These are phyloP conservation scores for Melinaea menophilus DNA, from an alignment of 2,888 invertebrate genomes.

Conservation along the genomic window DNA sequence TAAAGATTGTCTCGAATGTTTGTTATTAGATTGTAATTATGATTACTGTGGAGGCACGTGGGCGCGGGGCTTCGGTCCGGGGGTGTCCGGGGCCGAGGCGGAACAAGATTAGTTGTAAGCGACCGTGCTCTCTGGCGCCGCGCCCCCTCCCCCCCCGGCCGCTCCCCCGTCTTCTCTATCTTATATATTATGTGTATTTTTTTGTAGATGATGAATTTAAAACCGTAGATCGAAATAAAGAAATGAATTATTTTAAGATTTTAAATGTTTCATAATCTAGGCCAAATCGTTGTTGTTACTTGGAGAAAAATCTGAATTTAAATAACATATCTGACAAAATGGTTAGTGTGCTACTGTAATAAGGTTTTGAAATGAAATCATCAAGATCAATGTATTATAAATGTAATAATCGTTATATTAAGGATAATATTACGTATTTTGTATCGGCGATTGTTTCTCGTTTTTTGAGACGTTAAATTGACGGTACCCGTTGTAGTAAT, in stretches of 20 bases:
- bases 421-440: slow-evolving; percentile 75
- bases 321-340: slow-evolving; percentile 78
- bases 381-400: slow-evolving; percentile 75
- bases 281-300: slow-evolving; percentile 71
- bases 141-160: slow-evolving; percentile 25
- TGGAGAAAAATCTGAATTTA: slow-evolving; percentile 77
- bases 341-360: slow-evolving; percentile 76
- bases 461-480: slow-evolving; percentile 70
- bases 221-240: slow-evolving; percentile 49
- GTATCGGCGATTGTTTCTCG: slow-evolving; percentile 72
- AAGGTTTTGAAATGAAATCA: slow-evolving; percentile 70
- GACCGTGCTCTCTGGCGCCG: slow-evolving; percentile 23
- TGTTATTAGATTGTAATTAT: slow-evolving; percentile 37
- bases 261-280: slow-evolving; percentile 61
- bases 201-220: slow-evolving; percentile 48
- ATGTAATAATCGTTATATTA: slow-evolving; percentile 75
- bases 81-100: slow-evolving; percentile 15
- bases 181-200: slow-evolving; percentile 37
- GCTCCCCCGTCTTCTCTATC: slow-evolving; percentile 33
- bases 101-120: slow-evolving; percentile 39
- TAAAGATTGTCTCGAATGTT: slow-evolving; percentile 50
- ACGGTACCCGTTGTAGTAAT: slow-evolving; percentile 55
- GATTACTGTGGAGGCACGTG: slow-evolving; percentile 40
- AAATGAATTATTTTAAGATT: slow-evolving; percentile 50
- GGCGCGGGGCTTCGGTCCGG: slow-evolving; percentile 44